These are phyloP conservation scores for Tiaroga cobitis DNA, from an alignment of 2,797 vertebrate species.

Conservation along the genomic window DNA sequence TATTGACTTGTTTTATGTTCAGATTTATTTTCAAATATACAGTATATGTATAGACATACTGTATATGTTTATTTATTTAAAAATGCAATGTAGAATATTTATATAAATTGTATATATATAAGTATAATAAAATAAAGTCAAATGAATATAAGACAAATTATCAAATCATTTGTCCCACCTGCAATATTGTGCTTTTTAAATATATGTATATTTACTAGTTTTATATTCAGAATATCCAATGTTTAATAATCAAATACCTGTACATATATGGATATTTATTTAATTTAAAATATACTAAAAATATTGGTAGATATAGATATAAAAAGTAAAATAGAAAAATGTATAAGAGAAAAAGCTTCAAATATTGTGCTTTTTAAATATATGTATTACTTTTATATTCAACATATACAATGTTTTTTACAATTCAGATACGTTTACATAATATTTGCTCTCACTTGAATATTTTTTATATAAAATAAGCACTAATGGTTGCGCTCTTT, in stretches of 20 bases:
- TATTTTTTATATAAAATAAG: not conserved
- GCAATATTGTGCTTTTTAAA: not conserved
- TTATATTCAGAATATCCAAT: not conserved
- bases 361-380: not conserved
- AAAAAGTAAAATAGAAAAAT: not conserved
- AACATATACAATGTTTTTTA: not conserved
- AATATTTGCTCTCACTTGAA: not conserved
- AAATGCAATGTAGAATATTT: not conserved
- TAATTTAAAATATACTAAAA: not conserved
- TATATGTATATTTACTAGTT: not conserved
- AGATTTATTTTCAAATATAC: not conserved
- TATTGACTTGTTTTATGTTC: too few relatives aligned
- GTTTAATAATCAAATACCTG: not conserved
- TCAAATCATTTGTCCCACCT: not conserved
- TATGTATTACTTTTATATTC: not conserved
- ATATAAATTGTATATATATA: not conserved
- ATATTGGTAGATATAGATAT: not conserved
- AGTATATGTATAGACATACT: not conserved
- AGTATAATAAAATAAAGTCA: not conserved
- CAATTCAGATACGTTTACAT: not conserved
- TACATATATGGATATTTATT: not conserved
- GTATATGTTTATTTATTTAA: not conserved
- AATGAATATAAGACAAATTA: not conserved
- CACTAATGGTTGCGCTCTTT: too few relatives aligned
- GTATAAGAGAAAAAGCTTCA: too few relatives aligned